Base-by-base conservation (phyloP, 2,113 vertebrate genomes). In the Nesoenas mayeri region DNA sequence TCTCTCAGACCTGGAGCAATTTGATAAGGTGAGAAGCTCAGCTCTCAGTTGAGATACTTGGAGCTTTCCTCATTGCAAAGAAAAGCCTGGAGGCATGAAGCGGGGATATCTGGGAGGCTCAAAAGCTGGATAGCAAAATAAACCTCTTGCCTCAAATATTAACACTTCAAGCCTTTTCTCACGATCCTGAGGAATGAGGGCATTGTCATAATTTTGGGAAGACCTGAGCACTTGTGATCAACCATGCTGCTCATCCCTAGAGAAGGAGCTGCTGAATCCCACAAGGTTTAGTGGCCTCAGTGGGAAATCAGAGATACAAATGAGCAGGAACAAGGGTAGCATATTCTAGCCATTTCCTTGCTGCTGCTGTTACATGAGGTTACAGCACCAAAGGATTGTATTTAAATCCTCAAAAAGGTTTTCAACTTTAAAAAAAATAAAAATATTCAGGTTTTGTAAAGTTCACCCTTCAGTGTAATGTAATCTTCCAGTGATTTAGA, bases 401-500 rank as follows among this genome's bases (percentile, higher is more conserved):
- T 89, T 96, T 93, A 96, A 96, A 96, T 94, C 88, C 88, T 50
- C 34, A 19, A 85, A 95, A 97, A 92, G 86, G 51, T 91, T 97
- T 91, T 92, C 80, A 86, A 89, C 87, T 82, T 75, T 17, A 1
- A n/a, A 91, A 91, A 87, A 91, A 94, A 85, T 51, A 53, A 81
- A 92, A 90, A 91, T 10, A 95, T 50, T 81, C 94, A 57, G 51
- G 85, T 95, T 96, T 96, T 96, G 95, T 91, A 96, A 97, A 96
- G 96, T 95, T 97, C 96, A 96, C 57, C 60, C 85, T 92, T 95
- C 91, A 91, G 81, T 92, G 80, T 96, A 96, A 97, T 95, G 80
- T 96, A 96, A 97, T 95, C 92, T 96, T 87, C 77, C 69, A 72
- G 89, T 91, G 93, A 97, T 95, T 97, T 96, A 93, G 95, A 95